Conservation (phyloP, 2,888 invertebrate genomes). For the Trissonchulus sp. region DNA sequence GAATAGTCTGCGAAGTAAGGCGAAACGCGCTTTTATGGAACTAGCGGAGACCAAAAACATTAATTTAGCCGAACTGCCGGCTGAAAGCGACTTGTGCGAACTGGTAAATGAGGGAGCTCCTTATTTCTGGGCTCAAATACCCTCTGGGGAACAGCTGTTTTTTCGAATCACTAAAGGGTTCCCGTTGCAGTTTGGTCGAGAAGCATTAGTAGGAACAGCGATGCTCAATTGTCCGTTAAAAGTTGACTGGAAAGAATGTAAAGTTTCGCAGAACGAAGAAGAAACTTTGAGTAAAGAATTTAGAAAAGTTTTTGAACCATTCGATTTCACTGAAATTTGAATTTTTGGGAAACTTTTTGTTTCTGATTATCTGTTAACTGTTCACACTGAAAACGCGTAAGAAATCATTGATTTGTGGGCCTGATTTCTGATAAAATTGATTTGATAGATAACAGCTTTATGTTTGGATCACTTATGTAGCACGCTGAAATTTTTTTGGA, state of each 20-base stretch:
- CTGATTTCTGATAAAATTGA: too few species aligned
- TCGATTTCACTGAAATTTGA: constrained; percentile 41
- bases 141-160: constrained; percentile 57
- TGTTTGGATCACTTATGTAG: too few species aligned
- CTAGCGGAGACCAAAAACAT: constrained; percentile 69
- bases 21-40: not conserved
- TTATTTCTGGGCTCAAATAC: constrained; percentile 83
- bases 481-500: too few species aligned
- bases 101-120: constrained; percentile 74
- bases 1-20: constrained; percentile 20
- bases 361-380: too few species aligned
- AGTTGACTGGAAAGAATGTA: constrained; percentile 85
- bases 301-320: constrained; percentile 43
- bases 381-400: too few species aligned
- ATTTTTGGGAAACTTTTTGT: too few species aligned
- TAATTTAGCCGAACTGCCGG: constrained; percentile 68
- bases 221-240: constrained; percentile 77
- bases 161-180: constrained; percentile 58
- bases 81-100: constrained; percentile 64
- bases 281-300: constrained; percentile 40
- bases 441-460: too few species aligned
- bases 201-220: constrained; percentile 73
- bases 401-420: too few species aligned
- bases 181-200: constrained; percentile 86
- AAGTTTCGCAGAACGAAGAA: constrained; percentile 69